phyloP scores from a whole-genome alignment of 2,888 invertebrate species.

The Cetonia aurata region DNA sequence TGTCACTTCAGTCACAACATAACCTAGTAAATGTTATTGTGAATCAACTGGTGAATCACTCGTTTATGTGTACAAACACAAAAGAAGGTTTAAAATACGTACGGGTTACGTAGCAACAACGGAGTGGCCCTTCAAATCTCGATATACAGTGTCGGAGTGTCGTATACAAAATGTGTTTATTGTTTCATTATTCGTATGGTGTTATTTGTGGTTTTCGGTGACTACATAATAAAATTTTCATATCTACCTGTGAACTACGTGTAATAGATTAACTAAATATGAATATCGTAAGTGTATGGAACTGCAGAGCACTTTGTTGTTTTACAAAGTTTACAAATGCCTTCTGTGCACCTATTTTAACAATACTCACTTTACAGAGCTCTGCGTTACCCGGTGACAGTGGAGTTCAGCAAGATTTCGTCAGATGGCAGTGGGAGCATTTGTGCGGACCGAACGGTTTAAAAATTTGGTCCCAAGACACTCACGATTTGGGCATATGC shows the following conservation, averaged over 20 bases:
- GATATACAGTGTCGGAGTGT: not conserved
- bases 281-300: not conserved
- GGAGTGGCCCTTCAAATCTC: not conserved
- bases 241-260: no score
- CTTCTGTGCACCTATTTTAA: slow-evolving; percentile 1
- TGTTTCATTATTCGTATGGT: slow-evolving; percentile 9
- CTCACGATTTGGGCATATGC: slow-evolving; percentile 85
- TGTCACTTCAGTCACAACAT: slow-evolving; percentile 41
- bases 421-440: slow-evolving; percentile 72
- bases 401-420: not conserved
- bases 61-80: slow-evolving; percentile 1
- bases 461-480: slow-evolving; percentile 76
- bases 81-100: not conserved
- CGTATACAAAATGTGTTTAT: slow-evolving; percentile 1
- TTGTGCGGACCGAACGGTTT: slow-evolving; percentile 83
- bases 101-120: slow-evolving; percentile 6
- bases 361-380: slow-evolving; percentile 20
- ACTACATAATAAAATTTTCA: not conserved
- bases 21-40: slow-evolving; percentile 39
- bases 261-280: not conserved
- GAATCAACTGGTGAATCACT: slow-evolving; percentile 34
- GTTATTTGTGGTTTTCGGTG: slow-evolving; percentile 3
- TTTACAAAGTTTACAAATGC: slow-evolving; percentile 4
- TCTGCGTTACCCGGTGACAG: slow-evolving; percentile 16
- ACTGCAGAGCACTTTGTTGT: slow-evolving; percentile 20